Conservation (phyloP, 1,140 invertebrate genomes). For the Brachionus koreanus region DNA sequence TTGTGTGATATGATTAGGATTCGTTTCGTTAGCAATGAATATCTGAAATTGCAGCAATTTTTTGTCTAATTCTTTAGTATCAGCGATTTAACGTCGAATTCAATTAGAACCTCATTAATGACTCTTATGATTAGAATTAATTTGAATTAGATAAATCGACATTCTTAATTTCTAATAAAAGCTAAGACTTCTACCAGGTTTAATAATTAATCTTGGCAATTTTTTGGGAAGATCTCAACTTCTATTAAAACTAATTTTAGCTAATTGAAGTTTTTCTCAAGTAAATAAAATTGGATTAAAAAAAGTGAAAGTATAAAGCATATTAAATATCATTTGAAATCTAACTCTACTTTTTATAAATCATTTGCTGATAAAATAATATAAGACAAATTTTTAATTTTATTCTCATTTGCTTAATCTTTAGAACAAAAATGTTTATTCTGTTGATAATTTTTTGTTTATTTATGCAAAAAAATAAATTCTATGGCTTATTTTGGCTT, state of each 20-base stretch:
- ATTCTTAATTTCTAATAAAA: background rate
- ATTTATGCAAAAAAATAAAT: background rate
- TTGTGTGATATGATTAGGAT: background rate
- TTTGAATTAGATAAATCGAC: background rate
- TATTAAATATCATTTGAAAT: background rate
- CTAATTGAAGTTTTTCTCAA: background rate
- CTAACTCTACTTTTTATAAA: background rate
- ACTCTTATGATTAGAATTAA: background rate
- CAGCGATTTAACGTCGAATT: background rate
- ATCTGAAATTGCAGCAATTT: background rate
- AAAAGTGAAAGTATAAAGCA: background rate
- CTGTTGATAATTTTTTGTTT: background rate
- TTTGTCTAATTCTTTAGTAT: background rate
- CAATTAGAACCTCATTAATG: constrained; percentile 1
- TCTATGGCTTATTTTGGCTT: background rate
- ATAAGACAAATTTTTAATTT: background rate
- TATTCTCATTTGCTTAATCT: background rate
- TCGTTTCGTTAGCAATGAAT: background rate
- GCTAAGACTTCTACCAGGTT: background rate
- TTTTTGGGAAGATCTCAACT: background rate
- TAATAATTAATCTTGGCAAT: background rate
- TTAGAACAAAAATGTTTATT: background rate
- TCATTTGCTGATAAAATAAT: background rate
- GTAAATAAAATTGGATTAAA: background rate
- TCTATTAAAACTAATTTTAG: background rate